Percentiles rank a stretch among this genome's conserved stretches.
Evolutionary conservation across 2,797 vertebrate species (phyloP).

Genomic region (Betta splendens): DNA sequence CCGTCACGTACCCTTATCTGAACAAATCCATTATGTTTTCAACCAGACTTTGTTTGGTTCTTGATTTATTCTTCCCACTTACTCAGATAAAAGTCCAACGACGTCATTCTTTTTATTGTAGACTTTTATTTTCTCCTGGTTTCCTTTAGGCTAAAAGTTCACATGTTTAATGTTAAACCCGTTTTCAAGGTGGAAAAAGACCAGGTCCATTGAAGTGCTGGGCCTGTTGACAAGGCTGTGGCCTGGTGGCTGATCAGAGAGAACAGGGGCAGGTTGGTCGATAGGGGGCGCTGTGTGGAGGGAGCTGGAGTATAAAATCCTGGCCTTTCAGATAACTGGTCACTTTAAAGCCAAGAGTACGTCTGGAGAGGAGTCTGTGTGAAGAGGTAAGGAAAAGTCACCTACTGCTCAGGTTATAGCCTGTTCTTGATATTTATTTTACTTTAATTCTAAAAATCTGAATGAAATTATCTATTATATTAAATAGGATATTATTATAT

Average conservation of each 20-base stretch:
- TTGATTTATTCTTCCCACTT: conserved; percentile 36
- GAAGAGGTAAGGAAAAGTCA: conserved; percentile 40
- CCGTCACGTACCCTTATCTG: conserved; percentile 32
- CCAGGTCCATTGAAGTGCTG: background rate
- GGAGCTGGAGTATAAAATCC: conserved; percentile 43
- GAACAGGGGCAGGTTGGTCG: conserved; percentile 11
- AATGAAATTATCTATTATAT: background rate
- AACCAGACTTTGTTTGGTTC: conserved; percentile 29
- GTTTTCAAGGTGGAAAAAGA: too few species aligned
- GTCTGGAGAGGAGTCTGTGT: conserved; percentile 10
- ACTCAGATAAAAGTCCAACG: conserved; percentile 1
- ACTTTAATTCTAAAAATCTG: background rate
- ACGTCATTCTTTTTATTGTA: background rate
- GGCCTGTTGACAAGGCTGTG: background rate
- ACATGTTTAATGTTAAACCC: too few species aligned
- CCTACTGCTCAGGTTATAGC: background rate
- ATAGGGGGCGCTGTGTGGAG: conserved; percentile 52
- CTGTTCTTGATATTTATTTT: background rate
- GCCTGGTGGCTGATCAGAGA: conserved; percentile 2
- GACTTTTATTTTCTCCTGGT: background rate
- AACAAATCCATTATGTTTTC: conserved; percentile 31
- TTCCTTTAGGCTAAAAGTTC: background rate
- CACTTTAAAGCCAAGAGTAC: conserved; percentile 22
- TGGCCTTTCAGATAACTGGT: conserved; percentile 16
- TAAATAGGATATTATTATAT: background rate